Conservation (phyloP, 2,113 vertebrate species). For the human (Homo sapiens) region GRCh38 chr4:167202501-167203000, state of each 20-base stretch:
- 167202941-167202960: background rate
- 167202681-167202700: background rate
- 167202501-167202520: background rate
- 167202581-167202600: background rate
- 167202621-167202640: background rate
- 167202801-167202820: background rate
- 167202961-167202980: background rate
- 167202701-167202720: background rate
- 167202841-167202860: background rate
- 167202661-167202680: background rate
- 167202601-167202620: background rate
- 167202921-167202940: background rate
- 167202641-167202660: background rate
- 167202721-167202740: background rate
- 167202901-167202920: background rate
- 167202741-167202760: background rate
- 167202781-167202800: background rate
- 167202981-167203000: background rate
- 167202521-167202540: background rate
- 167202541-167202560: background rate
- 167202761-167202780: background rate
- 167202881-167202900: background rate
- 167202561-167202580: background rate
- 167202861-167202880: background rate
- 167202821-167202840: background rate